These are phyloP conservation scores for Pygathrix nemaeus DNA, from an alignment of 2,113 vertebrate genomes.

Conservation along the genomic window DNA sequence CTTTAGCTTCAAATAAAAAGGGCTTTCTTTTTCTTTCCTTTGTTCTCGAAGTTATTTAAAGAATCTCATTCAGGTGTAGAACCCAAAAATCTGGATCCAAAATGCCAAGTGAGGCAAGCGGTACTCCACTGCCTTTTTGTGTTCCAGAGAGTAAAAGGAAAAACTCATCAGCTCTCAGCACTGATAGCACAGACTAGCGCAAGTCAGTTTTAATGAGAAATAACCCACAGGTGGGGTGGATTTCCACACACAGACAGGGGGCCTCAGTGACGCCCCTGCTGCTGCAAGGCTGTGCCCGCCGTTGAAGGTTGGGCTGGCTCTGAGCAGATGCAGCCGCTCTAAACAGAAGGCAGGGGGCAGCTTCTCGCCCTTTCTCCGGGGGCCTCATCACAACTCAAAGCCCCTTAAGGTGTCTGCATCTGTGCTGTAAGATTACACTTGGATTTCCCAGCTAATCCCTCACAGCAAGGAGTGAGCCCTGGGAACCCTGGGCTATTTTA, in stretches of 20 bases:
- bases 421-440: background rate
- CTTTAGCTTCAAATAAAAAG: background rate
- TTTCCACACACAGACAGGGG: background rate
- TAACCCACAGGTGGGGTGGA: background rate
- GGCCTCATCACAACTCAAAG: background rate
- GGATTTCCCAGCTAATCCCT: background rate
- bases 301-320: background rate
- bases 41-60: background rate
- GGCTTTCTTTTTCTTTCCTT: background rate
- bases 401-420: background rate
- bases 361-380: background rate
- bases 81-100: constrained; percentile 44
- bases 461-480: no score
- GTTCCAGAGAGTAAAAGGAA: background rate
- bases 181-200: rapidly evolving
- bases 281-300: background rate
- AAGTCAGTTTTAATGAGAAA: background rate
- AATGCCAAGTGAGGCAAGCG: constrained; percentile 18
- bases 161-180: background rate
- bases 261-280: background rate
- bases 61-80: constrained; percentile 12
- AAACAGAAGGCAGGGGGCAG: background rate
- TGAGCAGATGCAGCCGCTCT: background rate
- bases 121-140: background rate
- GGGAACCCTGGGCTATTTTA: background rate